phyloP scores from a whole-genome alignment of 2,113 vertebrate genomes.

The Ancistrus triradiatus region DNA sequence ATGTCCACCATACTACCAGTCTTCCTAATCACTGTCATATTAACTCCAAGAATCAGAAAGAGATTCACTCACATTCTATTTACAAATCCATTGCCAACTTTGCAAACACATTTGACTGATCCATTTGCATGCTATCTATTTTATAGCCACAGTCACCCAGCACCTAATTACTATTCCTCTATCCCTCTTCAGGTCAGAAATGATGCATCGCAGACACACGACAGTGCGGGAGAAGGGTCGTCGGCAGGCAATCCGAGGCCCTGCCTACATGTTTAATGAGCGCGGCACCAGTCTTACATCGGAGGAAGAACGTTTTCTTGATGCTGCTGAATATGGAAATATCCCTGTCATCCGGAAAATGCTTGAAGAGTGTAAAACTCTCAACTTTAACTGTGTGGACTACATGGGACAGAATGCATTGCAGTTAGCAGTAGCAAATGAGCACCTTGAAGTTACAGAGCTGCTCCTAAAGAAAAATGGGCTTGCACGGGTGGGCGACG shows the following conservation, averaged over 20 bases:
- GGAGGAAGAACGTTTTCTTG: constrained; percentile 90
- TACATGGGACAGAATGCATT: constrained; percentile 97
- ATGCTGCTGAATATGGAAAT: constrained; percentile 94
- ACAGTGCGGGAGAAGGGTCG: constrained; percentile 92
- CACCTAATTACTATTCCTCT: not conserved
- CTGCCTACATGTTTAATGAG: constrained; percentile 97
- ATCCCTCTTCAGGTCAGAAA: constrained; percentile 59
- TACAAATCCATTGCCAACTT: too few relatives aligned
- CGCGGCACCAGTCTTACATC: constrained; percentile 86
- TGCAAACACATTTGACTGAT: too few relatives aligned
- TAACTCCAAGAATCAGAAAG: too few relatives aligned
- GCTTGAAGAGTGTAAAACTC: constrained; percentile 94
- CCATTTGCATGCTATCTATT: too few relatives aligned
- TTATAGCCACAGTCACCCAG: too few relatives aligned
- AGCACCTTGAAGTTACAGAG: constrained; percentile 93
- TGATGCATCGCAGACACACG: constrained; percentile 90
- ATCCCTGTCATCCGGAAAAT: constrained; percentile 95
- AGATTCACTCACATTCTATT: too few relatives aligned
- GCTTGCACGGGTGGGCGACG: constrained; percentile 86
- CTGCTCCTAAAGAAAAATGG: constrained; percentile 92
- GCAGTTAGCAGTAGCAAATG: constrained; percentile 91
- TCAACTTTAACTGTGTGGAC: constrained; percentile 94
- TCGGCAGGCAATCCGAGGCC: constrained; percentile 89
- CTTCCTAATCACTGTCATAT: too few relatives aligned
- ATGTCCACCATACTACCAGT: too few relatives aligned